Base-by-base conservation (phyloP, 2,113 vertebrate genomes). In the Clarias magur region DNA sequence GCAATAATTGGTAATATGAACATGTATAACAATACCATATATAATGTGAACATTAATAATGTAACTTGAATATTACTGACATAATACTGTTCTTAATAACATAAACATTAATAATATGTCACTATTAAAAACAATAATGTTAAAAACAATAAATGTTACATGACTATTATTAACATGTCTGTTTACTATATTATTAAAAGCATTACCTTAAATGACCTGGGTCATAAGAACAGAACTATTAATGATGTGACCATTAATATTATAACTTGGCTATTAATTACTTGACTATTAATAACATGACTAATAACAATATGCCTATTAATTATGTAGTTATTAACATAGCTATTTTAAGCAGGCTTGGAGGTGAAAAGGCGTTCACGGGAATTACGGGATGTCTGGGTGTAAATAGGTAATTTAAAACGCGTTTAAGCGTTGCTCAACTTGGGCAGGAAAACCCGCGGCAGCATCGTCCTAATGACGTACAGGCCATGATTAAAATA, bases 391-490 rank as follows among this genome's bases (percentile, higher is more conserved):
- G 48, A 80, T 60, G 56, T 57, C 19, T 79, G 59, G 78, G n/a
- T 80, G 72, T 42, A 27, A 59, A 60, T 21, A 21, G 53, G 27
- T 65, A 78, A 86, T 81, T 87, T 82, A 81, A 84, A 82, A 75
- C 4, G 68, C 23, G 56, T 85, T 75, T 75, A 85, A 60, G 63
- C 65, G 57, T 60, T 30, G 68, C 76, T 56, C 42, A 30, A n/a
- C 12, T 82, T 63, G 30, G 81, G 34, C 86, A 27, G 57, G 53
- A 81, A 85, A 25, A 59, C 85, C 70, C 34, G 17, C 67, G 48
- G 59, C 42, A 73, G 88, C 80, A 82, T 85, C 81, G 62, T 68
- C 56, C 54, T 88, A 85, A 81, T 84, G 86, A 89, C 63, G 79
- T 2, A 57, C 80, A 57, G 80, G 73, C 63, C 17, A 12, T 21